Conservation (phyloP, 92 coral and sea anemone genomes). For the Meandrina meandrites region DNA sequence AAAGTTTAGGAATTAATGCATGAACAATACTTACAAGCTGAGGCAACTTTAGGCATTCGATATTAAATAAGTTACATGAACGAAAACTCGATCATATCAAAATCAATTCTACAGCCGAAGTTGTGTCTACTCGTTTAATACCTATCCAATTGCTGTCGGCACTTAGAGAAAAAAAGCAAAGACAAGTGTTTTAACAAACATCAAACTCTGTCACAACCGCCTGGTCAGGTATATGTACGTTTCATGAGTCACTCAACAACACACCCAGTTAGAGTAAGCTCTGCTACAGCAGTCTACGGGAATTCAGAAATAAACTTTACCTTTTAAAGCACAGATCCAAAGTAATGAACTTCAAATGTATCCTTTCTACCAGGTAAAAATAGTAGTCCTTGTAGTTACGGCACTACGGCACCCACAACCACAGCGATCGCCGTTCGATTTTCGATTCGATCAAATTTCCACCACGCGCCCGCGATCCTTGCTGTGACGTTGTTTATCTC, state of each 20-base stretch:
- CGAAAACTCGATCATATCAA: background rate
- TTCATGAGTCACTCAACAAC: background rate
- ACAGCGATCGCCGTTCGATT: background rate
- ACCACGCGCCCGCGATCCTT: slow-evolving; percentile 54
- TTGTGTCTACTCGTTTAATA: background rate
- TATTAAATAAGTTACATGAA: background rate
- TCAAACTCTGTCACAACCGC: background rate
- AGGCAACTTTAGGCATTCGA: background rate
- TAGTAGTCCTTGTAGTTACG: background rate
- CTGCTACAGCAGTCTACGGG: background rate
- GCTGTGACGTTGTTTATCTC: slow-evolving; percentile 45
- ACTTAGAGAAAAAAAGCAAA: background rate
- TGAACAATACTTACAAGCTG: background rate
- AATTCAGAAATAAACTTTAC: background rate
- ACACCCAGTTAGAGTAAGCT: background rate
- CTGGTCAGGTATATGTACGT: no score
- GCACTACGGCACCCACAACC: background rate
- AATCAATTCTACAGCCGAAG: background rate
- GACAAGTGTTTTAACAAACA: background rate
- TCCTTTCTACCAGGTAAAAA: background rate
- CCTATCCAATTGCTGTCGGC: background rate
- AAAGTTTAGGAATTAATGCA: background rate
- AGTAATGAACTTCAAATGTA: background rate
- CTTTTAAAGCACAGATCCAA: slow-evolving; percentile 11
- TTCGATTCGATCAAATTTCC: slow-evolving; percentile 3